Evolutionary conservation across 2,888 invertebrate genomes (phyloP), one percentile per base, ranked within the genome.

Genomic region (Heliconius erato): DNA sequence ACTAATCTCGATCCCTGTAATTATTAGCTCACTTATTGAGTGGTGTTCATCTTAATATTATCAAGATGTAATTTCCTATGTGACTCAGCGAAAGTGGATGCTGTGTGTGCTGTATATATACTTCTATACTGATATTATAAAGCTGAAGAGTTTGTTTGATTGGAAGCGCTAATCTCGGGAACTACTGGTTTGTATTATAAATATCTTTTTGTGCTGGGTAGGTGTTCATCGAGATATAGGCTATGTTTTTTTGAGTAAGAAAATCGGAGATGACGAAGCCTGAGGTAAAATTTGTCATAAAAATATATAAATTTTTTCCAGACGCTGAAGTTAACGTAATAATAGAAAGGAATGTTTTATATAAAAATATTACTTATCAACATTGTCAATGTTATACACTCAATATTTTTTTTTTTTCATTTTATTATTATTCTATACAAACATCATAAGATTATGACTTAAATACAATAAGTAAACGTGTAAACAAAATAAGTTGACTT

Each of bases 51-150:
- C 59, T 54, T 59, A 74, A 59, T 74, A 16, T 5, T 59, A 74
- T 74, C 14, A 32, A 74, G 32, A 74, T 74, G 32, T 59, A 59
- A 74, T 74, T 5, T 74, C 54, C 74, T 74, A 59, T 59, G 35
- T 74, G 59, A 59, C 74, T 74, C 59, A 32, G 74, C 54, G 54
- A 54, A 28, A 74, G 44, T 26, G 9, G 11, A 28, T 16, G 49
- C 72, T 49, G 44, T 49, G 3, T 74, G 28, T 28, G 28, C 1
- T 26, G 12, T 74, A n/a, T 26, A 0, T 54, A 54, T 54, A 54
- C 16, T 54, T 49, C 49, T 49, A 49, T 16, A 49, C 16, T 49
- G 16, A 49, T 16, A 16, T 2, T 49, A 16, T 16, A 49, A 49
- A 49, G 16, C 5, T 49, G 5, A 49, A 6, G 49, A 49, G 1